Base-by-base conservation (phyloP, 2,113 vertebrate genomes). In the Monarcha castaneiventris region DNA sequence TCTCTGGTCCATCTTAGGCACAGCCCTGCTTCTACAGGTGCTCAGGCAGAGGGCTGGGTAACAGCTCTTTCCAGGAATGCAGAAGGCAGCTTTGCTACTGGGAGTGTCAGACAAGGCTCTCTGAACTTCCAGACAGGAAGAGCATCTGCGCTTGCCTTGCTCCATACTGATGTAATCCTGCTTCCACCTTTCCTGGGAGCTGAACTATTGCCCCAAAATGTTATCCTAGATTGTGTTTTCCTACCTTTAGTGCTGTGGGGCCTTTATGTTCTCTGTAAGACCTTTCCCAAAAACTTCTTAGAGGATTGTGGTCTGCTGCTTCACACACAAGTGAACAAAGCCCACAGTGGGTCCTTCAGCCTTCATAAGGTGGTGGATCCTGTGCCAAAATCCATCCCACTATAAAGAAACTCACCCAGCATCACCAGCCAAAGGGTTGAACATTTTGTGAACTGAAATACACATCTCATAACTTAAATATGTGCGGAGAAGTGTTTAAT, bases 401-500 rank as follows among this genome's bases (percentile, higher is more conserved):
- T 67, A 9, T 6, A 58, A 55, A 29, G 30, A 66, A 91, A 39
- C 27, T 56, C 55, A 76, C 37, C 11, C 43, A 87, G 44, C 27
- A 27, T 19, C 55, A 83, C 30, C 63, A 95, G 67, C 59, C 76
- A 93, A 85, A 93, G 49, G 43, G 81, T 15, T 85, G 75, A 93
- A 48, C 37, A 39, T 73, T 85, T 39, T 88, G 59, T 80, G 89
- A 95, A 76, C 84, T 41, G 49, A 94, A 95, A 93, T 25, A 77
- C 29, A 19, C 39, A 56, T 77, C 52, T 71, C 56, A 37, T 80
- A 88, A 71, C 59, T 90, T 80, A 94, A 96, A 81, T 74, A 86
- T 49, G 68, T 72, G 76, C 20, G 4, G 91, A 88, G 78, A 93
- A 59, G 79, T 71, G 79, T 77, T 68, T 84, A 67, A 93, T 84